Evolutionary conservation across 2,797 vertebrate species (phyloP).

Genomic region (Varecia variegata): DNA sequence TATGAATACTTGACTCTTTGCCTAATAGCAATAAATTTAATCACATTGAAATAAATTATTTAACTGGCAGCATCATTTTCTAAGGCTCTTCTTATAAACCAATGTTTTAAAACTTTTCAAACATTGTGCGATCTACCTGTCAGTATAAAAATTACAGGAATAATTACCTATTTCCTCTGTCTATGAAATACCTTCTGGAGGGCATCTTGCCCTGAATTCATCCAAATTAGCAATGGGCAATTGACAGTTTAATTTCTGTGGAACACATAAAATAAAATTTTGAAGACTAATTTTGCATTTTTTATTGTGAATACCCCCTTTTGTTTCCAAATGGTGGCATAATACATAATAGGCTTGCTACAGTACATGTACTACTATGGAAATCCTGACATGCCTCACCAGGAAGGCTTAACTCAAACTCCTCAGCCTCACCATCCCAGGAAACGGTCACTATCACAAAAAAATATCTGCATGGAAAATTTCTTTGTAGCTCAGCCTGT

Average conservation of each 20-base stretch:
- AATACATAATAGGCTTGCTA: neutral
- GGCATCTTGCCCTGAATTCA: neutral
- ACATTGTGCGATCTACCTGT: neutral
- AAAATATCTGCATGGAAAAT: neutral
- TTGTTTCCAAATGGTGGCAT: neutral
- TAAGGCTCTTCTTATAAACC: neutral
- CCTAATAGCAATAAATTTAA: neutral
- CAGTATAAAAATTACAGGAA: neutral
- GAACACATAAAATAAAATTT: neutral
- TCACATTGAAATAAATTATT: neutral
- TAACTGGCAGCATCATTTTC: neutral
- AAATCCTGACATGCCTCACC: neutral
- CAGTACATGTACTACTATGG: neutral
- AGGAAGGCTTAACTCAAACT: neutral
- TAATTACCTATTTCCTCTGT: neutral
- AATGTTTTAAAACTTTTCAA: neutral
- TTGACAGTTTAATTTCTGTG: neutral
- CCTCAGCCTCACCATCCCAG: neutral
- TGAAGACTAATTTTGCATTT: neutral
- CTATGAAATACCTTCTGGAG: neutral
- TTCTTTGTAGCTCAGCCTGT: neutral
- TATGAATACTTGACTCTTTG: neutral
- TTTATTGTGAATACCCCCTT: neutral
- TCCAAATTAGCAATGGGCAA: neutral
- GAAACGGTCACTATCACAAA: neutral